Evolutionary conservation across 2,113 vertebrate genomes (phyloP).

Genomic region (Alces alces): DNA sequence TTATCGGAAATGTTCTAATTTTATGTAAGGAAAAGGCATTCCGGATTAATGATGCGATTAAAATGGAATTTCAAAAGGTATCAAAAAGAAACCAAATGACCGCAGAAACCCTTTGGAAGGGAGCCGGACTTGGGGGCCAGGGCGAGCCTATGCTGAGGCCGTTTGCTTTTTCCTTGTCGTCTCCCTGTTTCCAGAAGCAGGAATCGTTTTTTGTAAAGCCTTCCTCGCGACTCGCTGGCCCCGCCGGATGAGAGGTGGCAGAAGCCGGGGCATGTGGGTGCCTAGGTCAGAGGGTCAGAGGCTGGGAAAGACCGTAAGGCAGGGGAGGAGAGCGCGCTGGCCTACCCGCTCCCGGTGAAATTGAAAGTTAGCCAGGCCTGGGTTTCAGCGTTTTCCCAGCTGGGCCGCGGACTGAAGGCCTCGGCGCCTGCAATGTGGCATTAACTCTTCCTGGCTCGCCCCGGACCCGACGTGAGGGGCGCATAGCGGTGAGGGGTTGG

Average conservation of each 20-base stretch:
- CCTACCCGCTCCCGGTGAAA: background rate
- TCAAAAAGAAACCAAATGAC: background rate
- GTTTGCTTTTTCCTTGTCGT: rapidly evolving
- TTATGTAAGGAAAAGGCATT: background rate
- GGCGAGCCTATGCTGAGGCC: too few relatives aligned
- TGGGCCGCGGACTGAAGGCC: background rate
- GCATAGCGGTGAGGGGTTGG: background rate
- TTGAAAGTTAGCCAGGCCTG: background rate
- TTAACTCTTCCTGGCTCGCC: background rate
- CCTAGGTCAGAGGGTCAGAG: too few relatives aligned
- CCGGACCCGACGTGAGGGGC: rapidly evolving
- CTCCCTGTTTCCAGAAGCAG: background rate
- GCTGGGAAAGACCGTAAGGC: rapidly evolving
- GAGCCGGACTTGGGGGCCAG: background rate
- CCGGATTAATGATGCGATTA: background rate
- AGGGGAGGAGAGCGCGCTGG: rapidly evolving
- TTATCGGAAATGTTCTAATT: background rate
- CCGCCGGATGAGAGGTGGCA: rapidly evolving
- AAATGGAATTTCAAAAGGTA: background rate
- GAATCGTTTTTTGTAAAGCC: background rate
- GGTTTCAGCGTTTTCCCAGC: background rate
- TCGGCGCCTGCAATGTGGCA: rapidly evolving
- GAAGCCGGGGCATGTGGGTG: rapidly evolving
- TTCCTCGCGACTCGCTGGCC: rapidly evolving
- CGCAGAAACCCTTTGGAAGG: background rate